Conservation (phyloP, 2,113 vertebrate genomes). For the Salvator merianae region DNA sequence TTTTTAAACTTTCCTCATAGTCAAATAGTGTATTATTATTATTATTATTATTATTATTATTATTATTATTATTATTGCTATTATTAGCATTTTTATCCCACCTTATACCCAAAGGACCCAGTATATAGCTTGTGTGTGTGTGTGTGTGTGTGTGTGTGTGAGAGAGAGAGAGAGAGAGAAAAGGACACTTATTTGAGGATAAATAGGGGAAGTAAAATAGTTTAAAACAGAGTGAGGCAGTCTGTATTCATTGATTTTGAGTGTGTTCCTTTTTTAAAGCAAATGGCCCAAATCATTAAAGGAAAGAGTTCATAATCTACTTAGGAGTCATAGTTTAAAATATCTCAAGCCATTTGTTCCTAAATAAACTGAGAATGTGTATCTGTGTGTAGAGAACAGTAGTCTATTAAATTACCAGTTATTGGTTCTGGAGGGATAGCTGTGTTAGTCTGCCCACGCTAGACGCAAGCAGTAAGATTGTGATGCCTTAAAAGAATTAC, state of each 20-base stretch:
- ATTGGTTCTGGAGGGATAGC: neutral
- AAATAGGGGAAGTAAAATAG: neutral
- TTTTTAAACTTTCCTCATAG: neutral
- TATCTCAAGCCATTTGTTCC: neutral
- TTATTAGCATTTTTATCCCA: no score
- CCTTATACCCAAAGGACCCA: no score
- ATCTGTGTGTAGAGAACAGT: neutral
- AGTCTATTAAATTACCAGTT: neutral
- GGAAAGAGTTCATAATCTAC: neutral
- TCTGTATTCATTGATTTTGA: neutral
- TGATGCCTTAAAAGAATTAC: neutral
- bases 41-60: no score
- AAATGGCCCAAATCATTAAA: neutral
- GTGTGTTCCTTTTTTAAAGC: neutral
- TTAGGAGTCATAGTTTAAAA: neutral
- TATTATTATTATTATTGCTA: no score
- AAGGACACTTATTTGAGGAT: neutral
- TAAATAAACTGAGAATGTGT: neutral
- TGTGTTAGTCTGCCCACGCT: neutral
- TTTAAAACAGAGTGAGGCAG: no score
- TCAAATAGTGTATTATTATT: neutral
- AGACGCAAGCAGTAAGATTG: neutral
- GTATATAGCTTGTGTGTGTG: no score
- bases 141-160: no score
- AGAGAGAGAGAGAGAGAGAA: no score